These are phyloP conservation scores for Drosophila meridiana DNA, from an alignment of 2,888 invertebrate genomes.

Conservation along the genomic window DNA sequence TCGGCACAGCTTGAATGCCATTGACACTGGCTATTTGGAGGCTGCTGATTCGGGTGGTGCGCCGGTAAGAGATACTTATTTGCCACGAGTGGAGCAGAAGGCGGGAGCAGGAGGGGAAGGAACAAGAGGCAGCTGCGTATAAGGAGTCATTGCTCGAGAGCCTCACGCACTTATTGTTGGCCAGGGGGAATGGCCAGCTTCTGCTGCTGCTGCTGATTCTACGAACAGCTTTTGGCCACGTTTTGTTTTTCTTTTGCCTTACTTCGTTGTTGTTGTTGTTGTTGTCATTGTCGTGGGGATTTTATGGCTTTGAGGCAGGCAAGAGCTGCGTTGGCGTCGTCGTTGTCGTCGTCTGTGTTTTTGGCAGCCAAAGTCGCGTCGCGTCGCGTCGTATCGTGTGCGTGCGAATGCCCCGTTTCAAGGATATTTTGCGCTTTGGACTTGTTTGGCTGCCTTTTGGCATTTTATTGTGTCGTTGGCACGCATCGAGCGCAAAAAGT, in stretches of 20 bases:
- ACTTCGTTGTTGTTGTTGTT: slow-evolving; percentile 18
- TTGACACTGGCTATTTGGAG: slow-evolving; percentile 61
- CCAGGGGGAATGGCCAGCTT: slow-evolving; percentile 15
- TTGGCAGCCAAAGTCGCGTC: slow-evolving; percentile 36
- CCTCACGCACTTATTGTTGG: slow-evolving; percentile 64
- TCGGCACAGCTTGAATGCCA: slow-evolving; percentile 58
- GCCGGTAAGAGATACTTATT: slow-evolving; percentile 53
- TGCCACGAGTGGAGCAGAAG: slow-evolving; percentile 9
- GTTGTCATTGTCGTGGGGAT: slow-evolving; percentile 47
- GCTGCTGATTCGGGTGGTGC: slow-evolving; percentile 25
- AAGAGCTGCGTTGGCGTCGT: slow-evolving; percentile 57
- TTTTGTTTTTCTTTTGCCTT: slow-evolving; percentile 46
- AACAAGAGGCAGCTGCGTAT: slow-evolving; percentile 20
- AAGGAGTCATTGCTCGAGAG: slow-evolving; percentile 67
- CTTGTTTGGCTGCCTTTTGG: slow-evolving; percentile 44
- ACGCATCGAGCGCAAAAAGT: slow-evolving; percentile 63
- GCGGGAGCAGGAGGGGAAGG: neutral
- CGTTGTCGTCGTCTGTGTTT: slow-evolving; percentile 62
- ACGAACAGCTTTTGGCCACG: slow-evolving; percentile 20
- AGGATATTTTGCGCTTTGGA: slow-evolving; percentile 56
- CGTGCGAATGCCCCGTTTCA: slow-evolving; percentile 66
- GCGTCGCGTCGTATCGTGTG: slow-evolving; percentile 21
- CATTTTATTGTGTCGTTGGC: slow-evolving; percentile 71
- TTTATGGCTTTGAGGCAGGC: slow-evolving; percentile 65
- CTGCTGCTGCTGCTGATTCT: neutral